Conservation (phyloP, 2,113 vertebrate genomes). For the Drymodes brunneopygia region DNA sequence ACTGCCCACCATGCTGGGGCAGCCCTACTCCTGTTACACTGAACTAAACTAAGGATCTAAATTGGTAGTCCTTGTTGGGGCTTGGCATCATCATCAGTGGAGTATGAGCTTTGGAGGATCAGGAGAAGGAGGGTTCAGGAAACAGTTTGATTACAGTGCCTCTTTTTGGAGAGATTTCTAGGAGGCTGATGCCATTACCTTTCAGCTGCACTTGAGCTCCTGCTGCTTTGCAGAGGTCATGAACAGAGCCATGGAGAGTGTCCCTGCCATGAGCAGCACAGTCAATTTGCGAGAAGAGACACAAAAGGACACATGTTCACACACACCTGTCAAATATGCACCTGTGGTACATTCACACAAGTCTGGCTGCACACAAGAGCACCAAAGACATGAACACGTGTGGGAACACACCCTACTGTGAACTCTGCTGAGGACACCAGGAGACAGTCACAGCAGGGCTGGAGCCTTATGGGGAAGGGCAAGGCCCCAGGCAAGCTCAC, state of each 20-base stretch:
- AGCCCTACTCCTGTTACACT: neutral
- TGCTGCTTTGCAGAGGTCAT: neutral
- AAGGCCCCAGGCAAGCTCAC: neutral
- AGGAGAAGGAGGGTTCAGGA: neutral
- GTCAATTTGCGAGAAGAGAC: neutral
- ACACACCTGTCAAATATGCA: neutral
- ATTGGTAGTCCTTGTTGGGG: neutral
- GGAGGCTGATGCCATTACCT: neutral
- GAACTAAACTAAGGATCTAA: neutral
- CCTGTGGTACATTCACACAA: neutral
- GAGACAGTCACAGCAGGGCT: neutral
- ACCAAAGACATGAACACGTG: neutral
- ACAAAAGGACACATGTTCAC: neutral
- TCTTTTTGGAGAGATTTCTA: neutral
- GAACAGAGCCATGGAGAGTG: neutral
- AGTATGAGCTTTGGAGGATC: neutral
- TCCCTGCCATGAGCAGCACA: neutral
- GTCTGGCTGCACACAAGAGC: neutral
- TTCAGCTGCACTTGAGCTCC: neutral
- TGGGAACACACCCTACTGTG: neutral
- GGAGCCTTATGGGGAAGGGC: neutral
- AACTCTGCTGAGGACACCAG: neutral
- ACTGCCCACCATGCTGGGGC: neutral
- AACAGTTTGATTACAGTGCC: neutral
- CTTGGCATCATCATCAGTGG: neutral